Base-by-base conservation (phyloP, 2,888 invertebrate species). In the Alsophila aescularia region DNA sequence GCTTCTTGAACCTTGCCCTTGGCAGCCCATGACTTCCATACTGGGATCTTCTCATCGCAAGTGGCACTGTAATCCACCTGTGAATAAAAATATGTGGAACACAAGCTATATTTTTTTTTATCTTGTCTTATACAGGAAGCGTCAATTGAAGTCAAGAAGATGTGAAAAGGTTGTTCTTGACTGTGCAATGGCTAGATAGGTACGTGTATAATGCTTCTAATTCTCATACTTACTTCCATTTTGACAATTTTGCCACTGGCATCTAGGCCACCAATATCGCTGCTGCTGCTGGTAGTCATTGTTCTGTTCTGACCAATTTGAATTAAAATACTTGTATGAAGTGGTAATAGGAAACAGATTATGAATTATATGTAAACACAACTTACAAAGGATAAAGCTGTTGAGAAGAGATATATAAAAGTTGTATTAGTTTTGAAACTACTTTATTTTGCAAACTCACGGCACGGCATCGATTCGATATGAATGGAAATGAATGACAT, bases 1-100 rank as follows among this genome's bases (percentile, higher is more conserved):
- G 99, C 99, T 82, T 98, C 98, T 73, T 96, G 96, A 40, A 99
- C 93, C 77, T 97, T 96, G 45, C 98, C 98, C 69, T 95, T 95
- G 71, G 95, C 93, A 1, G 98, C 98, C 81, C 98, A 88, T 75
- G 96, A 95, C 83, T 98, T 96, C 80, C 97, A 98, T 69, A 96
- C 90, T 0, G 98, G 98, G 63, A 99, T 96, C 86, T 98, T 98
- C 68, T 97, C 97, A 89, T 99, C 98, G 73, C 99, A 99, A 58
- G 96, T 96, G 32, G 94, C 93, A 72, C 95, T 95, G 83, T 98
- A 99, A 85, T 99, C 99, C 54, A 99, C 97, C 92, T 99, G 51
- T 27, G 56, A 56, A 41, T 34, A 18, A 7, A 15, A 24, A 51
- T 29, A n/a, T n/a, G n/a, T 15, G 49, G 18, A 13, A 34, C n/a